These are phyloP conservation scores for Orthonychiurus folsomi DNA, from an alignment of 2,888 invertebrate species.

Conservation along the genomic window DNA sequence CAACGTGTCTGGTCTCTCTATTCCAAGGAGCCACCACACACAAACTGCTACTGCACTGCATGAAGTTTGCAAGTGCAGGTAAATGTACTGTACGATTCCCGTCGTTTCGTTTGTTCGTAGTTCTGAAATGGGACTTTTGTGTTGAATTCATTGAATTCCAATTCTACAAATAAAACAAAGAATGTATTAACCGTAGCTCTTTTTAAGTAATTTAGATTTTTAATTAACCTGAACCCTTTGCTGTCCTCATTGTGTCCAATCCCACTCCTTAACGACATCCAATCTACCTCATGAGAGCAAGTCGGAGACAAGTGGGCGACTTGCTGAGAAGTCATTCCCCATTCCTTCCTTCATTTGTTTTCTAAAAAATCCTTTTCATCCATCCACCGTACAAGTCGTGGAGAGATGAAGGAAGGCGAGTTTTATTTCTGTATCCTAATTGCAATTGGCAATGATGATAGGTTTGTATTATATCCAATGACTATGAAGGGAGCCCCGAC, in stretches of 20 bases:
- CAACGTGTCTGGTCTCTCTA: too few species aligned
- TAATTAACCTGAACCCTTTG: neutral
- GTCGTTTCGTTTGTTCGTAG: neutral
- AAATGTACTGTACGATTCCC: too few species aligned
- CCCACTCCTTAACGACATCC: neutral
- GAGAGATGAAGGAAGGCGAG: neutral
- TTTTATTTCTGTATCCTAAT: too few species aligned
- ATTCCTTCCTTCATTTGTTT: neutral
- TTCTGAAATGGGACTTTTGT: neutral
- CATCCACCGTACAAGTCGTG: neutral
- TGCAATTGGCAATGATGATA: slow-evolving; percentile 1
- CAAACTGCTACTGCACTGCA: neutral
- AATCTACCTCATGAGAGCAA: too few species aligned
- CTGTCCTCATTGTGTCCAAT: neutral
- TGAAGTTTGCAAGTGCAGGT: neutral
- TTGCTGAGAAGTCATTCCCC: slow-evolving; percentile 1
- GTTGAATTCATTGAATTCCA: slow-evolving; percentile 1
- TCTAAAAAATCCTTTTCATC: neutral
- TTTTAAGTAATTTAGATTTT: neutral
- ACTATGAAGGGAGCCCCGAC: neutral
- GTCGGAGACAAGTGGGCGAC: too few species aligned
- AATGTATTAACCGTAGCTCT: neutral
- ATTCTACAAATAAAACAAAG: neutral
- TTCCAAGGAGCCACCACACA: neutral
- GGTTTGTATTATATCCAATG: neutral